phyloP scores from a whole-genome alignment of 2,113 vertebrate species.

The Syngnathus typhle region DNA sequence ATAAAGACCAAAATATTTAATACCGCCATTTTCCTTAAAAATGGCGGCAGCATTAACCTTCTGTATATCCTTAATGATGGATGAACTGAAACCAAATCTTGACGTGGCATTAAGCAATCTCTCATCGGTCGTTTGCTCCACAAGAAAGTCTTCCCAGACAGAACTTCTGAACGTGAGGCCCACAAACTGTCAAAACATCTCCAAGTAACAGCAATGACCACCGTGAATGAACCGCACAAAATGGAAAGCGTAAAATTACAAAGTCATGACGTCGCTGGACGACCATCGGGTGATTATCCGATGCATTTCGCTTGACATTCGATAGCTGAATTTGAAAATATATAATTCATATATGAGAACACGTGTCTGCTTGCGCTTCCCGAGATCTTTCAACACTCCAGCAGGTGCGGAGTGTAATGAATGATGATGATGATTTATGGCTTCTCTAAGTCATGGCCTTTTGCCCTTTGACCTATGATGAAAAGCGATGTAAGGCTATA shows the following conservation, averaged over 20 bases:
- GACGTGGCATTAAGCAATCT: neutral
- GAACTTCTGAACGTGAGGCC: neutral
- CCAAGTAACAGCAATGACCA: neutral
- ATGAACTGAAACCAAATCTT: neutral
- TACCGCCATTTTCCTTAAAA: no score
- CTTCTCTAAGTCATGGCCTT: constrained; percentile 26
- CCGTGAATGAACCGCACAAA: neutral
- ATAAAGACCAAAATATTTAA: no score
- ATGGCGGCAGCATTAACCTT: neutral
- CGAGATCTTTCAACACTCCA: constrained; percentile 11
- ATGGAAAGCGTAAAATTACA: neutral
- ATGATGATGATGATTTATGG: constrained; percentile 27
- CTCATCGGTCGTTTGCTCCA: neutral
- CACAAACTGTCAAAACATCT: constrained; percentile 3
- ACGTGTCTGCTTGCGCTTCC: neutral
- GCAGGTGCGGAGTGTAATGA: constrained; percentile 26
- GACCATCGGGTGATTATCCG: neutral
- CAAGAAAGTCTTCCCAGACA: neutral
- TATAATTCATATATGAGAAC: neutral
- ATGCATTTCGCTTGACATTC: neutral
- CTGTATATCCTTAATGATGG: neutral
- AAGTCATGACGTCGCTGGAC: neutral
- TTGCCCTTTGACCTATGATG: constrained; percentile 15
- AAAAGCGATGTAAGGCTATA: constrained; percentile 11
- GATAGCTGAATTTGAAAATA: neutral